A percentile compares a stretch with the other conserved stretches of the same genome.
phyloP scores from a whole-genome alignment of 2,113 vertebrate genomes.

The Rhinoptilus africanus region DNA sequence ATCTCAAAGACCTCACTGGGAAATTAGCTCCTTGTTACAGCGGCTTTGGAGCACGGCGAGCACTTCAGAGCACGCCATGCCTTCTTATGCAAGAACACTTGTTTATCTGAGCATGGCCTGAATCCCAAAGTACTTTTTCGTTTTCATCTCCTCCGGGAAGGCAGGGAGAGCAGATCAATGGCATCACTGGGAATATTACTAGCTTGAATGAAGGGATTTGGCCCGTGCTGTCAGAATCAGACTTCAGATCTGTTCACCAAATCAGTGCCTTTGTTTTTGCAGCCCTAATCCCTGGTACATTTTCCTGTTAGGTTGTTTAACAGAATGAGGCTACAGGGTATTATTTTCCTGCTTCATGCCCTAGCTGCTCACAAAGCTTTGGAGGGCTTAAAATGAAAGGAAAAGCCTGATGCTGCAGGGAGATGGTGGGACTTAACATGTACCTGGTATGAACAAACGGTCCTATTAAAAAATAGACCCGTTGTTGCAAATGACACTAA shows the following conservation, averaged over 20 bases:
- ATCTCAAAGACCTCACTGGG: conserved; percentile 11
- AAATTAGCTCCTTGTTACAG: conserved; percentile 41
- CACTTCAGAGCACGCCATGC: conserved; percentile 21
- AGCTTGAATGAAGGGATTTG: conserved; percentile 58
- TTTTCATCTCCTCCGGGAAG: background rate
- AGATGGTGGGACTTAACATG: background rate
- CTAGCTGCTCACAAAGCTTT: background rate
- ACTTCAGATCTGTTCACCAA: conserved; percentile 40
- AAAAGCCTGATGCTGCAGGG: background rate
- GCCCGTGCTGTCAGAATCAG: conserved; percentile 30
- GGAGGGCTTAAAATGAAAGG: background rate
- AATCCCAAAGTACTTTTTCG: conserved; percentile 48
- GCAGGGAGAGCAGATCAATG: conserved; percentile 22
- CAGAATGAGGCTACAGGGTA: conserved; percentile 12
- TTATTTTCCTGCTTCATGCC: background rate
- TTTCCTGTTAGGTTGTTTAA: conserved; percentile 9
- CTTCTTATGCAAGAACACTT: conserved; percentile 21
- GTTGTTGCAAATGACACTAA: background rate
- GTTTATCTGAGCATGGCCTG: conserved; percentile 30
- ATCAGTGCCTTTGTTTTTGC: conserved; percentile 37
- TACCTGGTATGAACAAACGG: background rate
- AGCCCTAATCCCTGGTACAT: conserved; percentile 40
- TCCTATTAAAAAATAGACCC: background rate
- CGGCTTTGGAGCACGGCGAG: background rate
- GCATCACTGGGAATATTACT: conserved; percentile 49